Evolutionary conservation across 2,797 vertebrate genomes (phyloP), one percentile per base, ranked within the genome.

Genomic region (Stomatorhinus walkeri): DNA sequence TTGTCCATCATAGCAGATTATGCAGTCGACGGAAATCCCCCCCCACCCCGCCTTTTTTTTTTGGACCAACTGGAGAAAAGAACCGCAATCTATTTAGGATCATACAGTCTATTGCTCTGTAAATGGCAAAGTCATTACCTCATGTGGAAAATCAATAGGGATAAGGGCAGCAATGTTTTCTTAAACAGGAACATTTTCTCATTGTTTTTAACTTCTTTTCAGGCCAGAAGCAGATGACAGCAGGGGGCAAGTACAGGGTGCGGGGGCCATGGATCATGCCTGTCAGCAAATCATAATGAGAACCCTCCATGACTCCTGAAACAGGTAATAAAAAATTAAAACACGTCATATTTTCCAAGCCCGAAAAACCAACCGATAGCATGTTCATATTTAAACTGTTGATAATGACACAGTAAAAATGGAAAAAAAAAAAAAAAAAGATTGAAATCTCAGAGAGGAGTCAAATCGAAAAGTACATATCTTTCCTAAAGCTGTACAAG

Each of bases 51-150:
- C 0, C 0, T 1, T 12, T 2, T 6, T 1, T 24, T 87, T 48
- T 12, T 14, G 36, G 36, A 87, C 86, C 10, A 16, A 16, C 40
- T 12, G 22, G 0, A 76, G 84, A 28, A 54, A 54, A 64, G 14
- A 3, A 49, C 49, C 36, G 14, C 28, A 86, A 68, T 19, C 24
- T 72, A 54, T 87, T 87, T 16, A 76, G 61, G 49, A 79, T 46
- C 61, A 51, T 0, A 46, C 24, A 76, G 28, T 36, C 84, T 51
- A 43, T 56, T 14, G 19, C 83, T 84, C 19, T 87, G 64, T 51
- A 76, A 89, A 89, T 87, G 84, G 84, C 59, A 72, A 86, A 52
- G 84, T 6, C 88, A 40, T 72, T 87, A 85, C 56, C 81, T 49
- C 83, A 52, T 32, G 52, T 2, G 9, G 32, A 68, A 76, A 89